These are phyloP conservation scores for Melospiza melodia DNA, from an alignment of 2,113 vertebrate species.

Conservation along the genomic window DNA sequence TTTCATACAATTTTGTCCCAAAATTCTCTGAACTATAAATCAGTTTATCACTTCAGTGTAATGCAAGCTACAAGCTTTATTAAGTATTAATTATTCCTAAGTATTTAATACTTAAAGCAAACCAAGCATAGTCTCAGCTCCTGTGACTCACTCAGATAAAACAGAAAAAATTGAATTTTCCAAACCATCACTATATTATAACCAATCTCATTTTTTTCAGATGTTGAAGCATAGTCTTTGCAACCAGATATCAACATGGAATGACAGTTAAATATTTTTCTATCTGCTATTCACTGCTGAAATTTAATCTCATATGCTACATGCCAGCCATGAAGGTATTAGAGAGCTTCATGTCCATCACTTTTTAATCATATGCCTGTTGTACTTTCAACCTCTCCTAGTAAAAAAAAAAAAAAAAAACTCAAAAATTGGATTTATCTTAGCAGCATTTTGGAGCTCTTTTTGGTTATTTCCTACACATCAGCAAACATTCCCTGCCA, in stretches of 20 bases:
- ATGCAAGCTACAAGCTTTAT: not conserved
- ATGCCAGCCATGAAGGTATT: not conserved
- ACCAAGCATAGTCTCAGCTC: not conserved
- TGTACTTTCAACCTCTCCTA: not conserved
- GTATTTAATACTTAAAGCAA: not conserved
- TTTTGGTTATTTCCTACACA: not conserved
- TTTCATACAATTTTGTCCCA: not conserved
- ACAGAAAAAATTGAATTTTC: not conserved
- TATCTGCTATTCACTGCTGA: not conserved
- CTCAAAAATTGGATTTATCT: not conserved
- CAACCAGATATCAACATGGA: not conserved
- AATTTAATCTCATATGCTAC: constrained; percentile 4
- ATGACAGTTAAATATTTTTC: not conserved
- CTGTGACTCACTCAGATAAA: not conserved
- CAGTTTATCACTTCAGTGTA: not conserved
- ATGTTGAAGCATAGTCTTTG: not conserved
- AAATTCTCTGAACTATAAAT: not conserved
- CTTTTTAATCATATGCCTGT: not conserved
- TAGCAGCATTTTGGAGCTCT: not conserved
- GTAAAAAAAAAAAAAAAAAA: not conserved
- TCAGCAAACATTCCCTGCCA: not conserved
- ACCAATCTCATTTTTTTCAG: not conserved
- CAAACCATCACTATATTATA: not conserved
- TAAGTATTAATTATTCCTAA: not conserved
- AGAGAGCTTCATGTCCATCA: not conserved